Evolutionary conservation across 2,797 vertebrate genomes (phyloP).

Genomic region (Kryptolebias ocellatus): DNA sequence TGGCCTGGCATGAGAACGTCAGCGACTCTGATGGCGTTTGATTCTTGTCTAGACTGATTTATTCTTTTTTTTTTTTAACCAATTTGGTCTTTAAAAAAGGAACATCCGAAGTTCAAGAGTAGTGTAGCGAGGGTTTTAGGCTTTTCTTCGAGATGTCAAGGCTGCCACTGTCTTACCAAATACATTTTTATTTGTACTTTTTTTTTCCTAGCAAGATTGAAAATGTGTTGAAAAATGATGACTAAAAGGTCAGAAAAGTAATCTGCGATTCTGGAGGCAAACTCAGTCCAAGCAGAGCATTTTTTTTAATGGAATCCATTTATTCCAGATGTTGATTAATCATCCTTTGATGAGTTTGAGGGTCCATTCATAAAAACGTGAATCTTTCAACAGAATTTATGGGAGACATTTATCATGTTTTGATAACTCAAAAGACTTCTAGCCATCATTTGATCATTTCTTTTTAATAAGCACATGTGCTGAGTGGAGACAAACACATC

Average conservation of each 20-base stretch:
- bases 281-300: slow-evolving; percentile 46
- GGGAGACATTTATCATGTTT: slow-evolving; percentile 74
- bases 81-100: too few relatives aligned
- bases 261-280: slow-evolving; percentile 33
- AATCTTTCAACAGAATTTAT: slow-evolving; percentile 53
- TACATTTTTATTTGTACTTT: too few relatives aligned
- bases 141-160: too few relatives aligned
- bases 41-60: too few relatives aligned
- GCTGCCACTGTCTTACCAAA: too few relatives aligned
- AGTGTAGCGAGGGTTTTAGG: too few relatives aligned
- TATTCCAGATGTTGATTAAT: slow-evolving; percentile 66
- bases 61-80: too few relatives aligned
- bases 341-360: slow-evolving; percentile 63
- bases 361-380: slow-evolving; percentile 62
- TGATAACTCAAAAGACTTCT: slow-evolving; percentile 71
- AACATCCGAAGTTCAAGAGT: too few relatives aligned
- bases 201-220: too few relatives aligned
- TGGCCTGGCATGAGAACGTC: too few relatives aligned
- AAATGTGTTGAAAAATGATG: not conserved
- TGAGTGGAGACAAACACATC: slow-evolving; percentile 47
- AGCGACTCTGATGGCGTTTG: too few relatives aligned
- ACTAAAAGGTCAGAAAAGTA: slow-evolving; percentile 8
- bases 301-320: slow-evolving; percentile 29
- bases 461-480: slow-evolving; percentile 43
- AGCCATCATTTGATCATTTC: slow-evolving; percentile 61